Evolutionary conservation across 2,797 vertebrate species (phyloP).

Genomic region (Distichodus sexfasciatus): DNA sequence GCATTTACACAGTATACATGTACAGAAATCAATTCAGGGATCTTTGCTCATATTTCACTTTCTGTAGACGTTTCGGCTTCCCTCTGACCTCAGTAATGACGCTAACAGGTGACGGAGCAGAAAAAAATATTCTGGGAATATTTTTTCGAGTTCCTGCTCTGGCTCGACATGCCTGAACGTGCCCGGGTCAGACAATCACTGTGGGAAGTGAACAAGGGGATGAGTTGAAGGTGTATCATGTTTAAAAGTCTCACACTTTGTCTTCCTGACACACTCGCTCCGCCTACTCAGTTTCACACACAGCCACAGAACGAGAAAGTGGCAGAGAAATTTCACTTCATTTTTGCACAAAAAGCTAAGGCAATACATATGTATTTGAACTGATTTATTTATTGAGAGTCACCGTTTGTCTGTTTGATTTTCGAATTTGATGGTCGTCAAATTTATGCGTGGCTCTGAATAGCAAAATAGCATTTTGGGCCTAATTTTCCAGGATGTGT

Average conservation of each 20-base stretch:
- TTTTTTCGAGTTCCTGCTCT: background rate
- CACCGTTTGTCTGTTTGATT: too few species aligned
- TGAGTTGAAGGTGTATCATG: slow-evolving; percentile 33
- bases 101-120: slow-evolving; percentile 32
- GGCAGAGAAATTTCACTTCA: too few species aligned
- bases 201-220: slow-evolving; percentile 39
- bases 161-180: slow-evolving; percentile 42
- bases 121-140: slow-evolving; percentile 32
- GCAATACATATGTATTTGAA: too few species aligned
- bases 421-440: too few species aligned
- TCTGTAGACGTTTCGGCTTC: background rate
- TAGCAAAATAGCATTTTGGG: too few species aligned
- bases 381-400: too few species aligned
- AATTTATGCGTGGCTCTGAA: too few species aligned
- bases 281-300: slow-evolving; percentile 2
- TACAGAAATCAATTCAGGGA: background rate
- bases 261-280: background rate
- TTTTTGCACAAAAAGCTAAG: too few species aligned
- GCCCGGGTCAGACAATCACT: slow-evolving; percentile 42
- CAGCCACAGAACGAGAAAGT: too few species aligned
- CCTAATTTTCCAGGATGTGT: too few species aligned
- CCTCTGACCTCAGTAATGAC: slow-evolving; percentile 25
- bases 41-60: background rate
- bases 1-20: too few species aligned
- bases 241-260: slow-evolving; percentile 41